A percentile compares a stretch with the other conserved stretches of the same genome.
Evolutionary conservation across 2,888 invertebrate genomes (phyloP).

Genomic region (Agrochola lota): DNA sequence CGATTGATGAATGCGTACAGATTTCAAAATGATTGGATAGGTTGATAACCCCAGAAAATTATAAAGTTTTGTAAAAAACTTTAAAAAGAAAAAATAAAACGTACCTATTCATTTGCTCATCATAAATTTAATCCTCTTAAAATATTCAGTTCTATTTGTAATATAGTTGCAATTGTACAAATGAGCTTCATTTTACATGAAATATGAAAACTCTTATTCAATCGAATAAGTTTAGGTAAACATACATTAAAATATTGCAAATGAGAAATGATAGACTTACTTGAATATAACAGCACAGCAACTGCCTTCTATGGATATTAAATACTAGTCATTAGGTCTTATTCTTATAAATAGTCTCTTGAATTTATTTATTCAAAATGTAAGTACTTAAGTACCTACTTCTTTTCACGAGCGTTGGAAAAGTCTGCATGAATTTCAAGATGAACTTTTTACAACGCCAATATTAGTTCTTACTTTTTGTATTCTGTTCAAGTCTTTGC

Average conservation of each 20-base stretch:
- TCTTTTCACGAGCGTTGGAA: background rate
- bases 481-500: background rate
- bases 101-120: background rate
- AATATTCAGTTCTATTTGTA: slow-evolving; percentile 7
- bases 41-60: background rate
- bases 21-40: background rate
- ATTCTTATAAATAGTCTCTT: slow-evolving; percentile 23
- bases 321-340: slow-evolving; percentile 22
- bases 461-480: slow-evolving; percentile 12
- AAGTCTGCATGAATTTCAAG: slow-evolving; percentile 8
- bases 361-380: slow-evolving; percentile 21
- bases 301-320: slow-evolving; percentile 35
- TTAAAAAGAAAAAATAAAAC: background rate
- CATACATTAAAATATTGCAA: slow-evolving; percentile 25
- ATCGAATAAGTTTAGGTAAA: slow-evolving; percentile 27
- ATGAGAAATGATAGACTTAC: slow-evolving; percentile 7
- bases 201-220: slow-evolving; percentile 31
- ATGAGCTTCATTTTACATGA: slow-evolving; percentile 26
- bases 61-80: background rate
- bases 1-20: background rate
- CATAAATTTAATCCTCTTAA: slow-evolving; percentile 7
- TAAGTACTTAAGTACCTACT: background rate
- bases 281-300: slow-evolving; percentile 21
- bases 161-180: slow-evolving; percentile 12
- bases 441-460: background rate